Conservation (phyloP, 2,113 vertebrate genomes). For the Eurystomus gularis region DNA sequence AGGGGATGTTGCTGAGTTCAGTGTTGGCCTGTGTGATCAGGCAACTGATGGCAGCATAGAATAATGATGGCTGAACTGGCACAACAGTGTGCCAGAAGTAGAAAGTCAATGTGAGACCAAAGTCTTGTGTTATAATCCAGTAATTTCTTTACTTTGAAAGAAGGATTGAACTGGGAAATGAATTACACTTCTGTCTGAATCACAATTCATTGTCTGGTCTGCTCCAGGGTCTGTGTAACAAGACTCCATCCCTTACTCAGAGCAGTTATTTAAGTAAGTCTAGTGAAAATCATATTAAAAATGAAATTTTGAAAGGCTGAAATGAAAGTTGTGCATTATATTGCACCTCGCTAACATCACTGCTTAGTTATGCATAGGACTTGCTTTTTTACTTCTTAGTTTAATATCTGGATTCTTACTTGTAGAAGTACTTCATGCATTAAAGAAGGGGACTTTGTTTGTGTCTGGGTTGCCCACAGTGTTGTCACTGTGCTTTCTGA, state of each 20-base stretch:
- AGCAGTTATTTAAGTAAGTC: neutral
- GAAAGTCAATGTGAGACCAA: neutral
- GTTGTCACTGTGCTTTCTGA: neutral
- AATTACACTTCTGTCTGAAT: neutral
- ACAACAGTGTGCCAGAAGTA: neutral
- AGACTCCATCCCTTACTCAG: neutral
- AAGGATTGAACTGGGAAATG: neutral
- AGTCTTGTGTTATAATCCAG: neutral
- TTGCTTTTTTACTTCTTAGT: neutral
- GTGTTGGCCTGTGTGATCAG: too few species aligned
- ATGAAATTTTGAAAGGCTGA: neutral
- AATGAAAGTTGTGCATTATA: neutral
- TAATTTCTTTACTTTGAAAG: neutral
- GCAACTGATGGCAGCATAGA: too few species aligned
- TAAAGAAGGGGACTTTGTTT: neutral
- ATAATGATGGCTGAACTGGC: too few species aligned
- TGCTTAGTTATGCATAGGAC: neutral
- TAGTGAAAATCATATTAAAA: neutral
- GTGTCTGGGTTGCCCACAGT: neutral
- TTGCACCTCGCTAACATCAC: neutral
- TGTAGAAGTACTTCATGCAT: neutral
- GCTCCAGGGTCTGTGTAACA: neutral
- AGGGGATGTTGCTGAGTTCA: too few species aligned
- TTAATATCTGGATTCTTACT: neutral
- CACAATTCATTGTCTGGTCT: neutral